phyloP scores from a whole-genome alignment of 2,797 vertebrate genomes.

The Phrynocephalus forsythii region DNA sequence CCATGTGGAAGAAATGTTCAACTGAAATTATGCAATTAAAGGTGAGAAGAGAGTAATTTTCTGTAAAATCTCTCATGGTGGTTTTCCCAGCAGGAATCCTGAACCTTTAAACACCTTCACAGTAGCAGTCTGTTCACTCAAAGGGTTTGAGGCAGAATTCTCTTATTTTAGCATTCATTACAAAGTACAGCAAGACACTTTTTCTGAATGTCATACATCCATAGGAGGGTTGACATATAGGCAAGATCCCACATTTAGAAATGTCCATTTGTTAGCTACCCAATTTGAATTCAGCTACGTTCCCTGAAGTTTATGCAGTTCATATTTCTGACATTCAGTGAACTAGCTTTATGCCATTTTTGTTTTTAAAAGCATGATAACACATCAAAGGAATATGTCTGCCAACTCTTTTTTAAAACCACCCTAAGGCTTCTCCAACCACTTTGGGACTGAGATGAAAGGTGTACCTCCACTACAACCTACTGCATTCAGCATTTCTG shows the following conservation, averaged over 20 bases:
- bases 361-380: constrained; percentile 9
- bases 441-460: not conserved
- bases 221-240: constrained; percentile 58
- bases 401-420: too few species aligned
- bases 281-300: constrained; percentile 22
- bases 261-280: constrained; percentile 31
- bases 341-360: not conserved
- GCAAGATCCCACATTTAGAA: constrained; percentile 34
- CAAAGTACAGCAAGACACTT: constrained; percentile 48
- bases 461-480: not conserved
- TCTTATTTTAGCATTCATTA: constrained; percentile 66
- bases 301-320: constrained; percentile 21
- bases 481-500: not conserved
- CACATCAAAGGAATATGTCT: not conserved
- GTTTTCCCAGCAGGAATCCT: constrained; percentile 66
- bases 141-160: constrained; percentile 33
- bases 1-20: constrained; percentile 50
- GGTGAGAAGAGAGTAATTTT: constrained; percentile 71
- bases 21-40: constrained; percentile 75
- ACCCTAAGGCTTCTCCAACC: not conserved
- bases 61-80: constrained; percentile 60
- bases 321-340: constrained; percentile 16
- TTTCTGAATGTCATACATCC: constrained; percentile 47
- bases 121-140: constrained; percentile 49
- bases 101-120: constrained; percentile 66